Base-by-base conservation (phyloP, 2,888 invertebrate genomes). In the Chrysolina haemoptera region DNA sequence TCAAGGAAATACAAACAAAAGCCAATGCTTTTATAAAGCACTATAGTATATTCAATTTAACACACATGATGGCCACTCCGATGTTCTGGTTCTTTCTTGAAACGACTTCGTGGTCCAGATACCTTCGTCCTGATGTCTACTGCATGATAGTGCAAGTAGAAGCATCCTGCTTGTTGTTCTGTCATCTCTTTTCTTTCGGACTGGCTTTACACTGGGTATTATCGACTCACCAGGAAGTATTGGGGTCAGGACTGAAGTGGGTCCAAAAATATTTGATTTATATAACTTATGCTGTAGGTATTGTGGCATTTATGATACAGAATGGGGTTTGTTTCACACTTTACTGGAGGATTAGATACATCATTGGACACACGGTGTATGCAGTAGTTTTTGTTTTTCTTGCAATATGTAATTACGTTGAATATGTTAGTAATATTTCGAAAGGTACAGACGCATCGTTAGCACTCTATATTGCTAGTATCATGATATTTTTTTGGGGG, bases 11-110 rank as follows among this genome's bases (percentile, higher is more conserved):
- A 6, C 73, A 74, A 75, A 73, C 71, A 10, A 70, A 77, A 63
- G 69, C 70, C 16, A 80, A 79, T 48, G 59, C 40, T 20, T 78
- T 72, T 46, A 75, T 80, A n/a, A 27, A 78, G 22, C 75, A 81
- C 68, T 79, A 74, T 50, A 75, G 70, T 10, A 72, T 78, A 22
- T 78, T 75, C 43, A 77, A 78, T 67, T 68, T 79, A 10, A 2
- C 77, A 0, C 74, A 74, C 66, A 43, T 79, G 6, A 35, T 50
- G 14, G 59, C 69, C 14, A 75, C 73, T 16, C 72, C 75, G 12
- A 11, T 75, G 16, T 18, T 79, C 3, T 69, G 40, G 27, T 74
- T 75, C 55, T 66, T 75, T 6, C 20, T 77, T 10, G 65, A 71
- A 11, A 12, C 62, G 5, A 12, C 40, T 8, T n/a, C 18, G 10